Percentiles rank a stretch among this genome's conserved stretches.
These are phyloP conservation scores for Oreochromis aureus DNA, from an alignment of 2,113 vertebrate species.

Conservation along the genomic window DNA sequence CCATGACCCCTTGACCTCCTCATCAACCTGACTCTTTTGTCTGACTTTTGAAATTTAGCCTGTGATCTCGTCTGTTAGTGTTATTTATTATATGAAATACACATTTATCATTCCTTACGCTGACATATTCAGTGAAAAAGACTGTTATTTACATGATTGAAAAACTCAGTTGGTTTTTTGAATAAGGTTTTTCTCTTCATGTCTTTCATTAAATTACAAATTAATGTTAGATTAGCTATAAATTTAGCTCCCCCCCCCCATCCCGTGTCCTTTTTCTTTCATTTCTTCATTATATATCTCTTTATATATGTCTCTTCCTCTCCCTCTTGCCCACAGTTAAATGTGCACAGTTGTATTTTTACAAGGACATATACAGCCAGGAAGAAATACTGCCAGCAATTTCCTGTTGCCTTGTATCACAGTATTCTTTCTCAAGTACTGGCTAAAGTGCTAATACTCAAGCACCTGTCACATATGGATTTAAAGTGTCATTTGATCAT, in stretches of 20 bases:
- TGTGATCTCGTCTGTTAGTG: not conserved
- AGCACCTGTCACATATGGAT: constrained; percentile 30
- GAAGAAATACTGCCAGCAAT: constrained; percentile 43
- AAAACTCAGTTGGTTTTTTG: not conserved
- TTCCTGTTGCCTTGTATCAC: constrained; percentile 2
- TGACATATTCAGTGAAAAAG: not conserved
- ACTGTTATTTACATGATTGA: not conserved
- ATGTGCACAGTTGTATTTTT: constrained; percentile 50
- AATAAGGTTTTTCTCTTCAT: not conserved
- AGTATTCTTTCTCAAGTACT: constrained; percentile 23
- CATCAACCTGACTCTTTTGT: not conserved
- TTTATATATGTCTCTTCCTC: constrained; percentile 10
- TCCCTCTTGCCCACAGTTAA: constrained; percentile 28
- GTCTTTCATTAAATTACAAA: not conserved
- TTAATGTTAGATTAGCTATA: not conserved
- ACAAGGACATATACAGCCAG: constrained; percentile 55
- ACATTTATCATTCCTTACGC: not conserved
- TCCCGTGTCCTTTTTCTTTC: not conserved
- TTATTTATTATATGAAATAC: not conserved
- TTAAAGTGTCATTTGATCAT: constrained; percentile 20
- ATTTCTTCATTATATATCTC: constrained; percentile 14
- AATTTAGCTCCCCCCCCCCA: not conserved
- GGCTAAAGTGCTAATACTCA: constrained; percentile 17
- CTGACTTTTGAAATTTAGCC: not conserved
- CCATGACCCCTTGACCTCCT: not conserved